A percentile compares a stretch with the other conserved stretches of the same genome.
Conservation (phyloP, 1,140 invertebrate species). For the Saxidomus purpurata region DNA sequence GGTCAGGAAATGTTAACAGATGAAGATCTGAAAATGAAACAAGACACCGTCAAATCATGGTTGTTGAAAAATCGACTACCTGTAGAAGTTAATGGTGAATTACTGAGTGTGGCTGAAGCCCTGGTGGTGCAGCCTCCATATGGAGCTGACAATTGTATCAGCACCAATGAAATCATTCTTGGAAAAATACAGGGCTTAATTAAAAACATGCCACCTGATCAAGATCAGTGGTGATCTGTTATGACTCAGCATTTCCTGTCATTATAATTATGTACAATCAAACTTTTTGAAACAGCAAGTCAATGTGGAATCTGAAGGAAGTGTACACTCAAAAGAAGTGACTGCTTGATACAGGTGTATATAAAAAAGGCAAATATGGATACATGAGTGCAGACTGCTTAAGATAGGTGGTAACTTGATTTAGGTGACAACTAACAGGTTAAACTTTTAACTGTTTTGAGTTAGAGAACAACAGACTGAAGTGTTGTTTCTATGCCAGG, state of each 20-base stretch:
- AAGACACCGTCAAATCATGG: constrained; percentile 81
- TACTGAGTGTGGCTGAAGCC: constrained; percentile 81
- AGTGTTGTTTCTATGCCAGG: too few relatives aligned
- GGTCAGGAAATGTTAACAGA: constrained; percentile 62
- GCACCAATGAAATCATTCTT: constrained; percentile 85
- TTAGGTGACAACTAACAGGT: too few relatives aligned
- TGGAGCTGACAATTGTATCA: constrained; percentile 80
- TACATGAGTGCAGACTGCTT: too few relatives aligned
- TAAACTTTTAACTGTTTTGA: too few relatives aligned
- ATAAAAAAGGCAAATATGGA: too few relatives aligned
- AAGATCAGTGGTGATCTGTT: constrained; percentile 75
- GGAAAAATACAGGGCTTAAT: constrained; percentile 85
- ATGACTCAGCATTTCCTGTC: neutral
- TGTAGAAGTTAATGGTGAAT: constrained; percentile 76
- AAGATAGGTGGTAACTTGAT: too few relatives aligned
- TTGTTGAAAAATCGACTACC: constrained; percentile 83
- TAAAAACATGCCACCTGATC: constrained; percentile 84
- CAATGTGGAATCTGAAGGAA: too few relatives aligned
- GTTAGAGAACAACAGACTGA: too few relatives aligned
- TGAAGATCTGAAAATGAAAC: constrained; percentile 77
- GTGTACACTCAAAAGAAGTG: too few relatives aligned
- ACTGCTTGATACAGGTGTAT: too few relatives aligned
- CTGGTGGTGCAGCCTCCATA: constrained; percentile 84
- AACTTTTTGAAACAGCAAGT: too few relatives aligned
- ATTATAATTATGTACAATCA: too few relatives aligned